Base-by-base conservation (phyloP, 2,797 vertebrate species). In the Gephyroberyx darwinii region DNA sequence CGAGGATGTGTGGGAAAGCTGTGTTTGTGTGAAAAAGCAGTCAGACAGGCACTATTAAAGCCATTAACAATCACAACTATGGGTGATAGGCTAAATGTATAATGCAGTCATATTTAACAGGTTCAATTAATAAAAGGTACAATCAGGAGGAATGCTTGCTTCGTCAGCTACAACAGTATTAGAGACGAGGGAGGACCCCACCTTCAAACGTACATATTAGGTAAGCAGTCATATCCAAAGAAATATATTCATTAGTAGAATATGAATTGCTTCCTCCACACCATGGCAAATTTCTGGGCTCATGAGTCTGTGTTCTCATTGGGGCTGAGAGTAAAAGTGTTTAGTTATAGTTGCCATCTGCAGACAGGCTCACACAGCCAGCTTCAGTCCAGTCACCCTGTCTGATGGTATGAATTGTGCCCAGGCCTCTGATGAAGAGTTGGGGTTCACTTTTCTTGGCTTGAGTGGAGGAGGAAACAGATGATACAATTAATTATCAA, bases 401-500 rank as follows among this genome's bases (percentile, higher is more conserved):
- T 89, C 89, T 89, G 82, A 87, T 84, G 87, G 78, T 78, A 87
- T 73, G 81, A 88, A 91, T 84, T 91, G 81, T 86, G 88, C 87
- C 87, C 84, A 78, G 89, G 89, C 89, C 84, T 90, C 91, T 91
- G 91, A 91, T 91, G 86, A 93, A 84, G 89, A 92, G 91, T 91
- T 86, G 88, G 83, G 86, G 89, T 93, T 91, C 77, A 81, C 84
- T 92, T 93, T 92, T 92, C 89, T 93, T 95, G 94, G 93, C 93
- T 85, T 83, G 85, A 81, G 72, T 26, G 78, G 86, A 88, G 91
- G 91, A 91, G 90, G 89, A 94, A 93, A 91, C 94, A 95, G 94
- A 95, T 94, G 94, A 95, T 93, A 90, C 92, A 90, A 94, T 94
- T 92, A 95, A 95, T 94, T 94, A 95, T 94, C 94, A 91, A 95